Base-by-base conservation (phyloP, 2,888 invertebrate species). In the Campopleginae sp. region DNA sequence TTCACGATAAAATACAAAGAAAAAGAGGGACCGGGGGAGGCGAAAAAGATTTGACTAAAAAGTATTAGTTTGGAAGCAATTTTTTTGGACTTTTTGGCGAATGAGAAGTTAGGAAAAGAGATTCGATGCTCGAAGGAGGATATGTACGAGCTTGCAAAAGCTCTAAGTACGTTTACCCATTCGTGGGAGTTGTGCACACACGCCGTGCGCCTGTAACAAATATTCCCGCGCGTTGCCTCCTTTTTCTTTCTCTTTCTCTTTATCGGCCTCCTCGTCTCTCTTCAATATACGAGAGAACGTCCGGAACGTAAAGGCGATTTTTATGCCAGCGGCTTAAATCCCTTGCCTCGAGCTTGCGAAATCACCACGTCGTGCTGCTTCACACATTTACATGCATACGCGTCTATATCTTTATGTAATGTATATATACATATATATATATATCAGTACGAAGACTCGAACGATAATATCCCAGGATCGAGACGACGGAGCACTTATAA, bases 141-240 rank as follows among this genome's bases (percentile, higher is more conserved):
- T 78, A 54, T 63, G 74, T 72, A 80, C 72, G 82, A 74, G 85
- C 68, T 85, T 77, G 80, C 51, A 76, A 75, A 82, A 82, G 72
- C 68, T 42, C 80, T 82, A 85, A 85, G 85, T 85, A 82, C 82
- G 80, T 85, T 85, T 80, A 68, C 66, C 76, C 76, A 76, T 85
- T 82, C 80, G 76, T 58, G 48, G 72, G 51, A 51, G 65, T 54
- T 68, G 46, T 61, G 68, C 74, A 51, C 51, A 77, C 79, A 54
- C 51, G 38, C 38, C 42, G 44, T 71, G 38, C 58, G 72, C 71
- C 82, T 85, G 72, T 77, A 82, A 80, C 79, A 76, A 71, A 80
- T 80, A 82, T 82, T 82, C 82, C 77, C 76, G 76, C 71, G 74
- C 79, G 61, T 54, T 77, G 44, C n/a, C 33, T 48, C 48, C 46